phyloP scores from a whole-genome alignment of 1,140 invertebrate genomes.

The Eulimnadia texana region DNA sequence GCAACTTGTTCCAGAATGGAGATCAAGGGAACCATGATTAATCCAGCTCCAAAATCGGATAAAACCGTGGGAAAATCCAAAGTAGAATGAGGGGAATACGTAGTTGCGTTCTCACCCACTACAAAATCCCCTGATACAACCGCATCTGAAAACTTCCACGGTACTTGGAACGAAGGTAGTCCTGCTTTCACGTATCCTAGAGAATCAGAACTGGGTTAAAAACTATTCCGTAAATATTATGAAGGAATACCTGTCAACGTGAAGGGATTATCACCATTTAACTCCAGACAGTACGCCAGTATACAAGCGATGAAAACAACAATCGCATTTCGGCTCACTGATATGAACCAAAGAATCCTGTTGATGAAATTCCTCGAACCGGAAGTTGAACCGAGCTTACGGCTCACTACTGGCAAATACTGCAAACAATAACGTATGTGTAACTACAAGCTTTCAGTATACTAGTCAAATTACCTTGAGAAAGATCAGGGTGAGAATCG shows the following conservation, averaged over 20 bases:
- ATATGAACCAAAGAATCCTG: conserved; percentile 18
- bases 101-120: conserved; percentile 22
- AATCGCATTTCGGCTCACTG: conserved; percentile 27
- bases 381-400: conserved; percentile 15
- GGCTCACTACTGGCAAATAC: too few species aligned
- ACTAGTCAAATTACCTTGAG: conserved; percentile 42
- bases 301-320: conserved; percentile 25
- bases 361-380: conserved; percentile 17
- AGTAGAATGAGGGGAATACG: conserved; percentile 31
- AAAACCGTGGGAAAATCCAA: conserved; percentile 51
- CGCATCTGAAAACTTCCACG: too few species aligned
- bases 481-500: conserved; percentile 50
- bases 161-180: conserved; percentile 12
- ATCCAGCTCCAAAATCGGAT: conserved; percentile 54
- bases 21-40: conserved; percentile 60
- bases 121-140: too few species aligned
- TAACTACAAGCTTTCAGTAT: conserved; percentile 16
- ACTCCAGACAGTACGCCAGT: conserved; percentile 31
- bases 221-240: neutral
- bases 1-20: conserved; percentile 69
- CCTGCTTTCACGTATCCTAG: conserved; percentile 8
- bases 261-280: conserved; percentile 43
- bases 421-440: too few species aligned
- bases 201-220: neutral
- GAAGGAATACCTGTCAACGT: conserved; percentile 41